Evolutionary conservation across 2,113 vertebrate genomes (phyloP).

Genomic region (Bos javanicus): DNA sequence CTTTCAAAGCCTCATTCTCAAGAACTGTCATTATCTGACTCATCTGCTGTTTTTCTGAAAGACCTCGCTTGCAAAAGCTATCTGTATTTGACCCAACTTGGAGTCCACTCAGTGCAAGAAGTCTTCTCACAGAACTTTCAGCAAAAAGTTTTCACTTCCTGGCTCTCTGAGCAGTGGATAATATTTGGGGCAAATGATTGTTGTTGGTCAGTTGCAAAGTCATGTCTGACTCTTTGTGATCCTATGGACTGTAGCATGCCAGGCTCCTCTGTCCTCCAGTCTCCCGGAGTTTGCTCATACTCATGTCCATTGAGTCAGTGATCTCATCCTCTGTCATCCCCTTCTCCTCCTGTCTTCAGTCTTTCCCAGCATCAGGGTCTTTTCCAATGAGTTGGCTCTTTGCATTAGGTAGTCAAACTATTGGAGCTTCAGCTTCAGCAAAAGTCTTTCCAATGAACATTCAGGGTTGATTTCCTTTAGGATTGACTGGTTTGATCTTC

Average conservation of each 20-base stretch:
- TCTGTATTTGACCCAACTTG: background rate
- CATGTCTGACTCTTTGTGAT: background rate
- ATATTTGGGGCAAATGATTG: background rate
- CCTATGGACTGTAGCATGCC: background rate
- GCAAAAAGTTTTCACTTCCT: background rate
- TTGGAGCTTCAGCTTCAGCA: background rate
- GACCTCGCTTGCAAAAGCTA: background rate
- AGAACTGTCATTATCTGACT: background rate
- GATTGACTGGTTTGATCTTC: background rate
- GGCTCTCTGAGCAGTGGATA: background rate
- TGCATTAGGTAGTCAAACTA: background rate
- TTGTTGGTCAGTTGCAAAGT: background rate
- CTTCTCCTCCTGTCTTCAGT: background rate
- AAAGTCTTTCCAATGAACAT: background rate
- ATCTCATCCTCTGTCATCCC: background rate
- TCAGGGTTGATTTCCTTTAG: background rate
- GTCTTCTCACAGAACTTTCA: background rate
- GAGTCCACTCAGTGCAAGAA: background rate
- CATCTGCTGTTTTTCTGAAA: background rate
- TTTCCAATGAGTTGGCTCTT: background rate
- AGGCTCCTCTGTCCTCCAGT: background rate
- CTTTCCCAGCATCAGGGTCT: background rate
- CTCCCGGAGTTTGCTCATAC: background rate
- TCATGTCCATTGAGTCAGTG: background rate
- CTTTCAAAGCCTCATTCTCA: background rate